These are phyloP conservation scores for Chaenodraco wilsoni DNA, from an alignment of 2,797 vertebrate species.

Conservation along the genomic window DNA sequence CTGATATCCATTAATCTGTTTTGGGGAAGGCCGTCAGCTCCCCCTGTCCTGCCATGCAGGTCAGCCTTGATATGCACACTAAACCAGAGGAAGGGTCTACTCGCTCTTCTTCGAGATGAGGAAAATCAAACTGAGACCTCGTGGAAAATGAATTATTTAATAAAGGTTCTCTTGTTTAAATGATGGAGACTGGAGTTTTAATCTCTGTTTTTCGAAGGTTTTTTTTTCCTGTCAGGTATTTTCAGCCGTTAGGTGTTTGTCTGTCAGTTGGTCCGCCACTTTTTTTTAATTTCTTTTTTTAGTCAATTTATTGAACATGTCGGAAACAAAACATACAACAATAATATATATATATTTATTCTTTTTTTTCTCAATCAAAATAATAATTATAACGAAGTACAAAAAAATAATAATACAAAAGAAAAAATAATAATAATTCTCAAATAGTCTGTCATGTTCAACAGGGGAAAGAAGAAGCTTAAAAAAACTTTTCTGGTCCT, in stretches of 20 bases:
- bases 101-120: conserved; percentile 73
- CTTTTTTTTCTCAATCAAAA: too few species aligned
- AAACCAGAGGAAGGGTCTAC: conserved; percentile 68
- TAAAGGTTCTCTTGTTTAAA: conserved; percentile 82
- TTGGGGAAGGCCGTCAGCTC: conserved; percentile 62
- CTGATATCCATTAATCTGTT: conserved; percentile 61
- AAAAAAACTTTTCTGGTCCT: too few species aligned
- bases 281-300: too few species aligned
- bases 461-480: too few species aligned
- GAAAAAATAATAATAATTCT: too few species aligned
- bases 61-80: conserved; percentile 80
- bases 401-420: too few species aligned
- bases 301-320: too few species aligned
- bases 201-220: conserved; percentile 24
- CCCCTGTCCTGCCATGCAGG: conserved; percentile 81
- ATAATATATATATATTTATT: too few species aligned
- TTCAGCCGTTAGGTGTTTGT: neutral
- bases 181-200: conserved; percentile 58
- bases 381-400: too few species aligned
- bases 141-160: conserved; percentile 82
- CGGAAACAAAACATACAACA: too few species aligned
- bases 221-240: neutral
- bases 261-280: too few species aligned
- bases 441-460: too few species aligned
- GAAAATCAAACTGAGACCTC: conserved; percentile 76